These are phyloP conservation scores for Mionectes olivaceus DNA, from an alignment of 2,797 vertebrate genomes.

Conservation along the genomic window DNA sequence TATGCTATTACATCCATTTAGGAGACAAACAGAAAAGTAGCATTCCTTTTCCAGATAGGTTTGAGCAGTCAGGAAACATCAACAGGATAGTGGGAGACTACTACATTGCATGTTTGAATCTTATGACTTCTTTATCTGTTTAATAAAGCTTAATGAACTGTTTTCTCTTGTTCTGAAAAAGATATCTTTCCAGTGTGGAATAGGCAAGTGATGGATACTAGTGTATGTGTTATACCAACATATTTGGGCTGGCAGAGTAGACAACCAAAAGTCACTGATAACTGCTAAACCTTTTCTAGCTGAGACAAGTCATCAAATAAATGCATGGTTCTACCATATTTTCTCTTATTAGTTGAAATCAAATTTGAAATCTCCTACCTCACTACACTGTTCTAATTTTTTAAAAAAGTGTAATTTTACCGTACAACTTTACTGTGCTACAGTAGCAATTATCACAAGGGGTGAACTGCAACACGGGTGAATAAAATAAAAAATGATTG, in stretches of 20 bases:
- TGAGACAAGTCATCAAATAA: background rate
- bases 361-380: background rate
- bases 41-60: background rate
- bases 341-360: background rate
- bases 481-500: background rate
- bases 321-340: background rate
- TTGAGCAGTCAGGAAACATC: background rate
- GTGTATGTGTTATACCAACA: background rate
- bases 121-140: background rate
- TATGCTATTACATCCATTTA: background rate
- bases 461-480: rapidly evolving
- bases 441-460: background rate
- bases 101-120: background rate
- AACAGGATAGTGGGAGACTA: background rate
- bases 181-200: background rate
- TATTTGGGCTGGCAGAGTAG: background rate
- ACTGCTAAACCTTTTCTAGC: background rate
- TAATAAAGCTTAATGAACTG: background rate
- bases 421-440: background rate
- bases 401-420: rapidly evolving
- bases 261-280: background rate
- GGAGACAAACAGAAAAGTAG: background rate
- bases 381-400: background rate
- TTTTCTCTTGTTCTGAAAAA: background rate
- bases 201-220: background rate